Evolutionary conservation across 2,113 vertebrate genomes (phyloP).

Genomic region (Urocynchramus pylzowi): DNA sequence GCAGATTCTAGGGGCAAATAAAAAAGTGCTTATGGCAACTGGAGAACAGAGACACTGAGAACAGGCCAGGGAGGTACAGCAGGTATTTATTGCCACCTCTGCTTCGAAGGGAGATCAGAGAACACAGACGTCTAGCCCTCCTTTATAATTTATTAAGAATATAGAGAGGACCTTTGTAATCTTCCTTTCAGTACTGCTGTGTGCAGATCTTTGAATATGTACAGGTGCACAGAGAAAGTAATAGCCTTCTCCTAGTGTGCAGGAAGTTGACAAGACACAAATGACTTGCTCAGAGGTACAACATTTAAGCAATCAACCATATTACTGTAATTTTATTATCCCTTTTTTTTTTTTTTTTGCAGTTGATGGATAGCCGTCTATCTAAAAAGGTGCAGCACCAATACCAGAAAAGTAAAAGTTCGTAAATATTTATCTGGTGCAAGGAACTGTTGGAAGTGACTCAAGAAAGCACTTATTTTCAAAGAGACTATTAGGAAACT

Average conservation of each 20-base stretch:
- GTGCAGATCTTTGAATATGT: neutral
- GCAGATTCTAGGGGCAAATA: neutral
- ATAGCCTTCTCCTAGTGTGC: neutral
- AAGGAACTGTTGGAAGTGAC: neutral
- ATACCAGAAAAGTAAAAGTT: neutral
- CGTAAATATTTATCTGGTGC: rapidly evolving
- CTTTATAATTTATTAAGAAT: neutral
- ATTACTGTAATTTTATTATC: neutral
- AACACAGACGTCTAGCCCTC: neutral
- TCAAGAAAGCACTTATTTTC: neutral
- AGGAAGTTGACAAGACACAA: neutral
- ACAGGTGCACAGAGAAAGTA: neutral
- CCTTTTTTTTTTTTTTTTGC: neutral
- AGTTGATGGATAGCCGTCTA: rapidly evolving
- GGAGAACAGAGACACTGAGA: neutral
- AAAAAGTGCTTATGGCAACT: neutral
- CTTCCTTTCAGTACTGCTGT: neutral
- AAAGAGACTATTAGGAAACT: neutral
- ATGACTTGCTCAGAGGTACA: neutral
- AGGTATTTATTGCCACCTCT: neutral
- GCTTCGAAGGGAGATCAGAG: neutral
- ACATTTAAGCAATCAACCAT: neutral
- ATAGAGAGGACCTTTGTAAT: neutral
- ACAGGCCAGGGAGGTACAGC: neutral
- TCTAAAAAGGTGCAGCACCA: neutral